Base-by-base conservation (phyloP, 2,888 invertebrate species). In the Leptopilina drosophilae region DNA sequence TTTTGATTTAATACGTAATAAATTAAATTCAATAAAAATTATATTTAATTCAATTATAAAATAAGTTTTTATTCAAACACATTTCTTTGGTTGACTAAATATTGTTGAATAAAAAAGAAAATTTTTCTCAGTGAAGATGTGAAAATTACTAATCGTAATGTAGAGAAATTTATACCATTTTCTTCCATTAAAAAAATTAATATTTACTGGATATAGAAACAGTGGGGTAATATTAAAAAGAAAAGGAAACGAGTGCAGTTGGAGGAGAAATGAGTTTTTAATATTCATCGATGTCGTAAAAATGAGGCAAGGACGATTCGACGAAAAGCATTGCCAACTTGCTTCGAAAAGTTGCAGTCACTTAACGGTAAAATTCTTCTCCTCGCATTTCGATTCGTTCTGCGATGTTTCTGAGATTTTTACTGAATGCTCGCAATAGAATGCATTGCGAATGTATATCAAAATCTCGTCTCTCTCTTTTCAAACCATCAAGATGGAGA, bases 231-330 rank as follows among this genome's bases (percentile, higher is more conserved):
- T 40, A 8, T 42, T 42, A 7, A 66, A n/a, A 15, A 66, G n/a
- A 42, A 66, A n/a, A 5, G 42, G 4, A 9, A 66, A 67, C 5
- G 49, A 20, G 26, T 46, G 26, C 11, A 59, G 76, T 77, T 69
- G 3, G 76, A 15, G 46, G 78, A 78, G 62, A 81, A 84, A 86
- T 56, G 26, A 5, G 53, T 56, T 73, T 73, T 56, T 33, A 56
- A 83, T 85, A 80, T 81, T 80, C 76, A 81, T 80, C 80, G 78
- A 80, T 79, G 80, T 82, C 78, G 79, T 73, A 73, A 56, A 73
- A 53, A 73, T 49, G 11, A 49, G 49, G 42, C 1, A 53, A 73
- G 8, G 14, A 11, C 26, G 56, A 73, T 73, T 73, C 53, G 56
- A 14, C n/a, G 56, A 73, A 42, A 73, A 73, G 26, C 26, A 73